Evolutionary conservation across 2,888 invertebrate genomes (phyloP).

Genomic region (Teinopalpus imperialis): DNA sequence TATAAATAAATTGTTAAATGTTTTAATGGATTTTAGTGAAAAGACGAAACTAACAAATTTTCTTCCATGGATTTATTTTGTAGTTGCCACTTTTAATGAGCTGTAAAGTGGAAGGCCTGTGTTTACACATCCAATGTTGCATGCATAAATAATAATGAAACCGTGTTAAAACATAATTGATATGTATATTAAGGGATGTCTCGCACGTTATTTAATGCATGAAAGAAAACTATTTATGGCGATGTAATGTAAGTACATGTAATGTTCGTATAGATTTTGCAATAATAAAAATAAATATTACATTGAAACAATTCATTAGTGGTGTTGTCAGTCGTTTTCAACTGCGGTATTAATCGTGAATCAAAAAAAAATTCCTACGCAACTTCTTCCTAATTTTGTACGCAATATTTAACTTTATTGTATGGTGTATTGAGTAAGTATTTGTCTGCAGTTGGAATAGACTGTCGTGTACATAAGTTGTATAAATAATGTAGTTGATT

Average conservation of each 20-base stretch:
- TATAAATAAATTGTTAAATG: slow-evolving; percentile 4
- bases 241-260: slow-evolving; percentile 16
- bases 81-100: too few species aligned
- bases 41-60: slow-evolving; percentile 13
- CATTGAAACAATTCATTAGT: neutral
- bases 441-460: slow-evolving; percentile 7
- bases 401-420: neutral
- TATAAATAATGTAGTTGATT: slow-evolving; percentile 13
- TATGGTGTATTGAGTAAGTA: neutral
- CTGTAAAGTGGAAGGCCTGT: too few species aligned
- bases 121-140: too few species aligned
- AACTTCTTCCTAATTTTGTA: slow-evolving; percentile 10
- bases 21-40: slow-evolving; percentile 5
- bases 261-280: slow-evolving; percentile 16
- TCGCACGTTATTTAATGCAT: slow-evolving; percentile 2
- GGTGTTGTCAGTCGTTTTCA: neutral
- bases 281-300: slow-evolving; percentile 16
- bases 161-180: too few species aligned
- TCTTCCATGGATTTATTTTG: slow-evolving; percentile 14
- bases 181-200: neutral
- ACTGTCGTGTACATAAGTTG: slow-evolving; percentile 9
- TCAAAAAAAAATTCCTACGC: neutral
- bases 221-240: slow-evolving; percentile 6
- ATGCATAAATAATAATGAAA: neutral
- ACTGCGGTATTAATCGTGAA: neutral